phyloP scores from a whole-genome alignment of 2,113 vertebrate genomes.

The Ascaphus truei region DNA sequence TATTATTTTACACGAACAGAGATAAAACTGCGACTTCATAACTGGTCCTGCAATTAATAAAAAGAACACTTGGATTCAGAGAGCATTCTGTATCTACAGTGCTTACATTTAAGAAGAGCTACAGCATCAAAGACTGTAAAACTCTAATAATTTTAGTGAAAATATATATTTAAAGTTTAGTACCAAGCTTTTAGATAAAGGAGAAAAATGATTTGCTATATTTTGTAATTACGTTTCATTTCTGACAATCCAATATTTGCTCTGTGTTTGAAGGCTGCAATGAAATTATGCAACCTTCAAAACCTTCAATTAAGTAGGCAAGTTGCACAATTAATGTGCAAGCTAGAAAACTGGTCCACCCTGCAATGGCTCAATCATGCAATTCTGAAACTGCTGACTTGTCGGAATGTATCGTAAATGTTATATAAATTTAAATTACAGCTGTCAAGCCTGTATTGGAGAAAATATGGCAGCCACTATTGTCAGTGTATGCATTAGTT shows the following conservation, averaged over 20 bases:
- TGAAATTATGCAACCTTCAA: conserved; percentile 3
- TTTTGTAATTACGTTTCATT: conserved; percentile 1
- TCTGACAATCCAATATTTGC: conserved; percentile 19
- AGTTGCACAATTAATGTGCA: conserved; percentile 19
- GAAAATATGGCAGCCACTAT: background rate
- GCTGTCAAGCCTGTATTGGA: conserved; percentile 6
- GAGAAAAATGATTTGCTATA: background rate
- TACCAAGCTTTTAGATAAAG: background rate
- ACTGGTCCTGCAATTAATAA: no score
- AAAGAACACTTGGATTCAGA: no score
- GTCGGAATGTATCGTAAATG: conserved; percentile 2
- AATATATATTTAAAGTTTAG: no score
- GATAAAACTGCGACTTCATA: no score
- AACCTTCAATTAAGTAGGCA: conserved; percentile 20
- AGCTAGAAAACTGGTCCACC: background rate
- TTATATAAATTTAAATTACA: conserved; percentile 10
- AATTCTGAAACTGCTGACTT: conserved; percentile 15
- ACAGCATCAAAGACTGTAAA: no score
- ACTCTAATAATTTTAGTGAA: no score
- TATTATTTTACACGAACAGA: no score
- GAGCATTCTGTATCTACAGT: no score
- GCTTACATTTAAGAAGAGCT: no score
- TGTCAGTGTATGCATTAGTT: background rate
- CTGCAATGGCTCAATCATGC: background rate
- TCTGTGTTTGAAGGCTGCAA: background rate